Evolutionary conservation across 2,888 invertebrate genomes (phyloP).

Genomic region (Bombylius discolor): DNA sequence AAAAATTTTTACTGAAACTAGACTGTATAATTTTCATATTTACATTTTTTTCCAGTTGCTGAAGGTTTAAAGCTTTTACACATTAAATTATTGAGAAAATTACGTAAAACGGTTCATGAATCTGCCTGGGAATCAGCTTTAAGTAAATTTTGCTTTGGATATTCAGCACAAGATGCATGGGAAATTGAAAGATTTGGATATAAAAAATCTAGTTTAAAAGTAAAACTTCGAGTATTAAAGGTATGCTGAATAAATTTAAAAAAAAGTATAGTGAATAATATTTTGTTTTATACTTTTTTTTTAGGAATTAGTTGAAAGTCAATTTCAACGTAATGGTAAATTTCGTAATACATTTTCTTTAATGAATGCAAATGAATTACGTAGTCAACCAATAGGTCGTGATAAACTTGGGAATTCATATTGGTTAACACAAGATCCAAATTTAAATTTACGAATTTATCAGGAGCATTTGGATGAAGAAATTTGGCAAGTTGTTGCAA

Average conservation of each 20-base stretch:
- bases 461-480: conserved; percentile 94
- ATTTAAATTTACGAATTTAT: conserved; percentile 81
- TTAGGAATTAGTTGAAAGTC: conserved; percentile 78
- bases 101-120: conserved; percentile 64
- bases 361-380: conserved; percentile 61
- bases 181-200: conserved; percentile 93
- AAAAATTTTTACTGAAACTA: too few species aligned
- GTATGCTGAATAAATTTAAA: conserved; percentile 39
- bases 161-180: conserved; percentile 87
- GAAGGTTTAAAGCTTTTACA: conserved; percentile 75
- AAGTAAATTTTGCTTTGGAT: conserved; percentile 82
- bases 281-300: conserved; percentile 17
- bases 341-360: conserved; percentile 82
- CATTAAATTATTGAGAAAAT: conserved; percentile 76
- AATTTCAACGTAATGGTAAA: conserved; percentile 87
- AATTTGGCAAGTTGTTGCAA: conserved; percentile 85
- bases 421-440: conserved; percentile 84
- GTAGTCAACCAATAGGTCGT: conserved; percentile 78
- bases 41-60: conserved; percentile 49
- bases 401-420: conserved; percentile 86
- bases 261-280: background rate
- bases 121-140: conserved; percentile 86
- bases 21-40: background rate
- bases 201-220: conserved; percentile 74
- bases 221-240: conserved; percentile 82